Evolutionary conservation across 2,888 invertebrate genomes (phyloP).

Genomic region (Caenorhabditis sp.): DNA sequence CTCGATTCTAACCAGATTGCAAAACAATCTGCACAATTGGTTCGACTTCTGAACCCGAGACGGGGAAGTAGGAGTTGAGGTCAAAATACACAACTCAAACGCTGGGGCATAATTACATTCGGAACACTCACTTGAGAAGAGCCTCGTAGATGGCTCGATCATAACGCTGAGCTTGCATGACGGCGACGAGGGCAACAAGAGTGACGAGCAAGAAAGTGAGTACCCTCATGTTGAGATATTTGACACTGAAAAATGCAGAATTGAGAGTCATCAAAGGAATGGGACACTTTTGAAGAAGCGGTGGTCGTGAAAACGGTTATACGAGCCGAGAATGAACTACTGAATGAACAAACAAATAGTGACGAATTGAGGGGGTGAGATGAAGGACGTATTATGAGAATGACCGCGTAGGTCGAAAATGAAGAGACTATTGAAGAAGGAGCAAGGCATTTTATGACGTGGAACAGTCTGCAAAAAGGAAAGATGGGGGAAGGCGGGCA

Average conservation of each 20-base stretch:
- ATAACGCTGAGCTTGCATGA: slow-evolving; percentile 68
- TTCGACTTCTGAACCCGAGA: slow-evolving; percentile 26
- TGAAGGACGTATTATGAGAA: slow-evolving; percentile 17
- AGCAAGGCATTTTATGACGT: slow-evolving; percentile 32
- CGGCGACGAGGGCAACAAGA: slow-evolving; percentile 64
- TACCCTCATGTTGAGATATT: slow-evolving; percentile 73
- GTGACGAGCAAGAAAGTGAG: slow-evolving; percentile 68
- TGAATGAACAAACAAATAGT: slow-evolving; percentile 41
- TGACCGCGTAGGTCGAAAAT: slow-evolving; percentile 29
- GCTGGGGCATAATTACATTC: not conserved
- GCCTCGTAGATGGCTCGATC: slow-evolving; percentile 72
- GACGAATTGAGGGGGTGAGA: slow-evolving; percentile 46
- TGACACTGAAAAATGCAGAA: slow-evolving; percentile 51
- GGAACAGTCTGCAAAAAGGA: no score
- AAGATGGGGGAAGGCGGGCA: slow-evolving; percentile 2
- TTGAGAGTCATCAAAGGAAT: not conserved
- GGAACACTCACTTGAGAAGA: slow-evolving; percentile 69
- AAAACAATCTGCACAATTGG: slow-evolving; percentile 48
- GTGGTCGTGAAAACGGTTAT: slow-evolving; percentile 31
- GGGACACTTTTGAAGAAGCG: slow-evolving; percentile 4
- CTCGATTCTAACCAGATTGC: slow-evolving; percentile 6
- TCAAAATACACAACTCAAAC: slow-evolving; percentile 1
- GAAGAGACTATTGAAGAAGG: not conserved
- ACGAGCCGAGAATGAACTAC: slow-evolving; percentile 10
- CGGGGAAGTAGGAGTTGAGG: slow-evolving; percentile 1